Evolutionary conservation across 2,888 invertebrate genomes (phyloP).

Genomic region (Drosophila kuntzei): DNA sequence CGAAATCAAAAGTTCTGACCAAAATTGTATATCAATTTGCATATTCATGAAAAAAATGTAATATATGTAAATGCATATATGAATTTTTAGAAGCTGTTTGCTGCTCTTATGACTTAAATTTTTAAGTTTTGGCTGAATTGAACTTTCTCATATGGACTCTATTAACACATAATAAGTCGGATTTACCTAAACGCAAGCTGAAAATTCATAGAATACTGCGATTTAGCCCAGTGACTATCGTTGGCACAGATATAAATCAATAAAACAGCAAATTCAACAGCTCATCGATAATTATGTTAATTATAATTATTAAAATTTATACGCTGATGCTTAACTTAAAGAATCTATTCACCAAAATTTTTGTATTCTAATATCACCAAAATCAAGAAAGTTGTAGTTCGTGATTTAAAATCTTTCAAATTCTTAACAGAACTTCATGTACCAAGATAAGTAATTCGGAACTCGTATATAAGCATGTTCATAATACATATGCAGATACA

Average conservation of each 20-base stretch:
- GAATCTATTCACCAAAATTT: not conserved
- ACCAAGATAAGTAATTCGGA: too few species aligned
- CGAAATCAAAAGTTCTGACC: conserved; percentile 46
- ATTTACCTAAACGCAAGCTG: not conserved
- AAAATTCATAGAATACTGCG: not conserved
- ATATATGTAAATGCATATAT: too few species aligned
- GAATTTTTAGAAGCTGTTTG: too few species aligned
- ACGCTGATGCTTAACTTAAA: not conserved
- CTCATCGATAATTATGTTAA: not conserved
- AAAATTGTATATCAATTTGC: conserved; percentile 17
- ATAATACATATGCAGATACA: too few species aligned
- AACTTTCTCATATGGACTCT: conserved; percentile 63
- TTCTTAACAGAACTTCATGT: not conserved
- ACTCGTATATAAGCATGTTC: too few species aligned
- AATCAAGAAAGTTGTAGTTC: conserved; percentile 25
- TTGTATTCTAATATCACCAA: not conserved
- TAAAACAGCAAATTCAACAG: not conserved
- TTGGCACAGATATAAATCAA: conserved; percentile 8
- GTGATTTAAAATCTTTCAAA: not conserved
- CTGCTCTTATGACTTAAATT: too few species aligned
- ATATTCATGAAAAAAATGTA: too few species aligned
- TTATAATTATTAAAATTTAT: not conserved
- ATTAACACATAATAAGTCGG: conserved; percentile 56
- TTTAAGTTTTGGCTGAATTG: conserved; percentile 22
- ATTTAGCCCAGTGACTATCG: conserved; percentile 22